These are phyloP conservation scores for Promerops cafer DNA, from an alignment of 2,113 vertebrate species.

Conservation along the genomic window DNA sequence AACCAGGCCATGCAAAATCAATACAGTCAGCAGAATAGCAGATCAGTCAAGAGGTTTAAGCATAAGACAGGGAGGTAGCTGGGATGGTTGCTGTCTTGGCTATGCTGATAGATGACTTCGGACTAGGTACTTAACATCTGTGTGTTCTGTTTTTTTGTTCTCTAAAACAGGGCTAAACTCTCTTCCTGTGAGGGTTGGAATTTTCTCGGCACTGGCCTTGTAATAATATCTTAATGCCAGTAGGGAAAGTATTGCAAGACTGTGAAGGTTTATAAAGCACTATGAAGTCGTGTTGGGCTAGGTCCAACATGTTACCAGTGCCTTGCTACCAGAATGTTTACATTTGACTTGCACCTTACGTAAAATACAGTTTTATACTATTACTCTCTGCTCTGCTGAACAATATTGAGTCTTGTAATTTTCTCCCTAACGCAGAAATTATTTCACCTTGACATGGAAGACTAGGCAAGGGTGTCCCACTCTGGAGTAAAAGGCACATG, in stretches of 20 bases:
- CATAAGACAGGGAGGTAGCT: not conserved
- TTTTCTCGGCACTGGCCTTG: not conserved
- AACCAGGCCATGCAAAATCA: not conserved
- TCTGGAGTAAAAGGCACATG: not conserved
- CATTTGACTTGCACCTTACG: not conserved
- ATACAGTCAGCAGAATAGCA: not conserved
- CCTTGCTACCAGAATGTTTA: not conserved
- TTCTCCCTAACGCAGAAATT: not conserved
- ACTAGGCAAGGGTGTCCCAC: not conserved
- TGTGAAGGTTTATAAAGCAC: not conserved
- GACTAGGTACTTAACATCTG: not conserved
- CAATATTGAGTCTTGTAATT: not conserved
- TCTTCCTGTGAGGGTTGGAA: not conserved
- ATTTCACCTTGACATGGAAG: not conserved
- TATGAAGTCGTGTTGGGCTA: not conserved
- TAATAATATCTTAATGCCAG: not conserved
- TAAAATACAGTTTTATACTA: not conserved
- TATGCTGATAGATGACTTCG: not conserved
- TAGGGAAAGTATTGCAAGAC: not conserved
- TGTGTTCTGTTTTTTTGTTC: not conserved
- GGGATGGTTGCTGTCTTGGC: not conserved
- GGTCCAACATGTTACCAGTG: not conserved
- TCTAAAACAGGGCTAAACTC: not conserved
- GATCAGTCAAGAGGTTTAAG: slow-evolving; percentile 9
- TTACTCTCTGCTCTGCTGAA: not conserved